Evolutionary conservation across 1,140 invertebrate species (phyloP).

Genomic region (Drosophila teissieri): DNA sequence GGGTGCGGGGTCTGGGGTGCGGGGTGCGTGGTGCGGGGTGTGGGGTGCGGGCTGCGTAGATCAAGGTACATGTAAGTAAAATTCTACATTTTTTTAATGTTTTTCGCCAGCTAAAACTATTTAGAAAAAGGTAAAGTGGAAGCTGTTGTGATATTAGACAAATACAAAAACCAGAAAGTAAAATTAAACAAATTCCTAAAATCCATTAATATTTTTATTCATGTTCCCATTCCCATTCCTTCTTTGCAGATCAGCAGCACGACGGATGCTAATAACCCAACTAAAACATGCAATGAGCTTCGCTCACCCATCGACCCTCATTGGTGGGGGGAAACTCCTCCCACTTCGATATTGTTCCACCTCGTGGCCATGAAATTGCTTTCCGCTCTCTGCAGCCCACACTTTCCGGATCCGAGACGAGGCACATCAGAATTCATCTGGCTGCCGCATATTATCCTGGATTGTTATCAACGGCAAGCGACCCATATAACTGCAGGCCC

Average conservation of each 20-base stretch:
- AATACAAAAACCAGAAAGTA: no score
- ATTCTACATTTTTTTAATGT: no score
- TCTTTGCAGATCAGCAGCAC: background rate
- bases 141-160: no score
- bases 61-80: no score
- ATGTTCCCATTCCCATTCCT: background rate
- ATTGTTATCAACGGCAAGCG: slow-evolving; percentile 74
- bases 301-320: slow-evolving; percentile 11
- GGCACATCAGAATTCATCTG: slow-evolving; percentile 36
- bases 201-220: no score
- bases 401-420: slow-evolving; percentile 3
- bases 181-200: no score
- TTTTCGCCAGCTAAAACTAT: no score
- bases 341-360: slow-evolving; percentile 55
- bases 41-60: no score
- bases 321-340: background rate
- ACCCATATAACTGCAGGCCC: slow-evolving; percentile 73
- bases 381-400: slow-evolving; percentile 39
- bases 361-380: slow-evolving; percentile 75
- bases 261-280: slow-evolving; percentile 20
- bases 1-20: no score
- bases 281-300: slow-evolving; percentile 3
- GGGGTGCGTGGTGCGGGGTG: no score
- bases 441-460: slow-evolving; percentile 55
- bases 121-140: no score